Percentiles rank a stretch among this genome's conserved stretches.
phyloP scores from a whole-genome alignment of 2,113 vertebrate genomes.

The Chlamydotis undulata region DNA sequence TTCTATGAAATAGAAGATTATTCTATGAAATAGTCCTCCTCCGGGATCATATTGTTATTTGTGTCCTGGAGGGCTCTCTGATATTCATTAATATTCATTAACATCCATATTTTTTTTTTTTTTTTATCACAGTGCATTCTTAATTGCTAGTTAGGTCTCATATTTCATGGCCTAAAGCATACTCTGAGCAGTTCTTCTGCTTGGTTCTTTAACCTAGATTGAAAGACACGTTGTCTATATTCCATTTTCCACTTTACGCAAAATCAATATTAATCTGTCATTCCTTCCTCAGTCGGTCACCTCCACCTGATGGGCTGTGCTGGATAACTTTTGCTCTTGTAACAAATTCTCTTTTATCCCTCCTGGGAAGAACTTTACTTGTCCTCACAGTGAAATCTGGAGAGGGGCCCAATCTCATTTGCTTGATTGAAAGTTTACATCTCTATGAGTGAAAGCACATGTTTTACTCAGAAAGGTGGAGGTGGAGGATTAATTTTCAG shows the following conservation, averaged over 20 bases:
- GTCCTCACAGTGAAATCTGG: slow-evolving; percentile 16
- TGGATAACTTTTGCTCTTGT: background rate
- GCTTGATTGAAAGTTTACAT: slow-evolving; percentile 35
- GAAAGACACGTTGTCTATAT: background rate
- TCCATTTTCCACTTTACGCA: background rate
- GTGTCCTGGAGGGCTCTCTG: background rate
- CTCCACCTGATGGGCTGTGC: background rate
- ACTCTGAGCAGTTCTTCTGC: background rate
- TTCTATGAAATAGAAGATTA: background rate
- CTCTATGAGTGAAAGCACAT: background rate
- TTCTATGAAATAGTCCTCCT: background rate
- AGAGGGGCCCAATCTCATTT: slow-evolving; percentile 28
- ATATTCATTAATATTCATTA: background rate
- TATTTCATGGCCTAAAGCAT: background rate
- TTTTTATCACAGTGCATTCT: background rate
- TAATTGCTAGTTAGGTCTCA: background rate
- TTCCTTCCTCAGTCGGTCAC: background rate
- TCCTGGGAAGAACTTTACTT: background rate
- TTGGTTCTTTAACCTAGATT: background rate
- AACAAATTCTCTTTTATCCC: background rate
- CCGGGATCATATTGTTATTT: background rate
- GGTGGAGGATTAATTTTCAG: slow-evolving; percentile 15
- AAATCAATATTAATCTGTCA: background rate
- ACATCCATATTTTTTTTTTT: background rate
- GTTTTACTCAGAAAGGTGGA: slow-evolving; percentile 12